These are phyloP conservation scores for Phaedon cochleariae DNA, from an alignment of 2,888 invertebrate species.

Conservation along the genomic window DNA sequence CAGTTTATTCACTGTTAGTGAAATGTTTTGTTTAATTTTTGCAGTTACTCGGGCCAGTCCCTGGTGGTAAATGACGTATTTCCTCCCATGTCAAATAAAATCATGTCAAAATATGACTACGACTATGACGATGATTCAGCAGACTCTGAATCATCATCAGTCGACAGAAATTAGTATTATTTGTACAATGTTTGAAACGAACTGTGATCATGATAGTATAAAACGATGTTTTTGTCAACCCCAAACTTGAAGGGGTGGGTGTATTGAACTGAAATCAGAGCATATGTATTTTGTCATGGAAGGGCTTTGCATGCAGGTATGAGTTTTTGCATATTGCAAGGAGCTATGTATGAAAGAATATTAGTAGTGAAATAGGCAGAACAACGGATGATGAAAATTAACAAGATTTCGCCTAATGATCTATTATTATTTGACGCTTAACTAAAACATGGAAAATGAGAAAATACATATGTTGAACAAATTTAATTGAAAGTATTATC, in stretches of 20 bases:
- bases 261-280: slow-evolving; percentile 13
- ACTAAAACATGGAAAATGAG: slow-evolving; percentile 12
- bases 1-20: slow-evolving; percentile 21
- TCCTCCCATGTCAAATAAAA: slow-evolving; percentile 69
- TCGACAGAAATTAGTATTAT: slow-evolving; percentile 19
- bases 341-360: neutral
- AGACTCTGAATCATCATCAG: slow-evolving; percentile 41
- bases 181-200: slow-evolving; percentile 24
- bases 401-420: slow-evolving; percentile 9
- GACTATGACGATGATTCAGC: slow-evolving; percentile 41
- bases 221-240: neutral
- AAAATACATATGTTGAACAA: slow-evolving; percentile 33
- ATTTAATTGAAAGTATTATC: slow-evolving; percentile 5
- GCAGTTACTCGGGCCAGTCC: slow-evolving; percentile 92
- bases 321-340: neutral
- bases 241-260: neutral
- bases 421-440: slow-evolving; percentile 5
- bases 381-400: neutral
- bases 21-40: slow-evolving; percentile 68
- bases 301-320: slow-evolving; percentile 26
- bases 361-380: neutral
- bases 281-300: slow-evolving; percentile 43
- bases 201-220: slow-evolving; percentile 40
- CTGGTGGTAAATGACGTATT: slow-evolving; percentile 93
- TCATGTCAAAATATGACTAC: slow-evolving; percentile 47